Percentiles rank a stretch among this genome's conserved stretches.
phyloP scores from a whole-genome alignment of 2,888 invertebrate genomes.

The Tenthredo amoena region DNA sequence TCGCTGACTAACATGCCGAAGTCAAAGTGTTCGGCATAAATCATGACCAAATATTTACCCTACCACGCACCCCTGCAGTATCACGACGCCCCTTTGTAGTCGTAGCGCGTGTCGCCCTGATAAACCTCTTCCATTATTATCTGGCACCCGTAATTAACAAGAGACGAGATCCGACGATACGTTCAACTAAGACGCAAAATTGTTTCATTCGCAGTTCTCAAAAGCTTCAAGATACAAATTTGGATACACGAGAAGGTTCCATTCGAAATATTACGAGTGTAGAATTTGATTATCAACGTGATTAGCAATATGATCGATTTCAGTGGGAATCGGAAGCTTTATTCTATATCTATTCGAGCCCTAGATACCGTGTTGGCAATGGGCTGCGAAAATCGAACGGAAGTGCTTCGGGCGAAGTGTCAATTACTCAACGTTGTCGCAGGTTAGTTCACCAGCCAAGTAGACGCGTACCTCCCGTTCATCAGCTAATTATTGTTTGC shows the following conservation, averaged over 20 bases:
- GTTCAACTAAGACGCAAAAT: not conserved
- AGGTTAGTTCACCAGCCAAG: slow-evolving; percentile 16
- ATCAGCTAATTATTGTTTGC: slow-evolving; percentile 42
- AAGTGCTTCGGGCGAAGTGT: slow-evolving; percentile 29
- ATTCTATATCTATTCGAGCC: not conserved
- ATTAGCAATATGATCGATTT: not conserved
- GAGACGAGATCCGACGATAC: not conserved
- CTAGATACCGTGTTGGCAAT: not conserved
- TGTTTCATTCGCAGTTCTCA: not conserved
- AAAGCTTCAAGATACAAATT: not conserved
- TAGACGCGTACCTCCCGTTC: slow-evolving; percentile 6
- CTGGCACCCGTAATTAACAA: not conserved
- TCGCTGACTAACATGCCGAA: not conserved
- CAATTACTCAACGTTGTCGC: slow-evolving; percentile 42
- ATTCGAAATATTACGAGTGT: not conserved
- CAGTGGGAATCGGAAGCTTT: not conserved
- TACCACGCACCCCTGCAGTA: slow-evolving; percentile 55
- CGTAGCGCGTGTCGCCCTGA: not conserved
- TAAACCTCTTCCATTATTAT: slow-evolving; percentile 24
- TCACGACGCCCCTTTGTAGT: slow-evolving; percentile 31
- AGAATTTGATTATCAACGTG: not conserved
- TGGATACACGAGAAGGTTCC: not conserved
- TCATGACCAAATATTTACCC: slow-evolving; percentile 68
- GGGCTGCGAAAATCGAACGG: slow-evolving; percentile 13
- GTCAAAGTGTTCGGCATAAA: slow-evolving; percentile 60